These are phyloP conservation scores for Drosophila gunungcola DNA, from an alignment of 1,140 invertebrate genomes.

Conservation along the genomic window DNA sequence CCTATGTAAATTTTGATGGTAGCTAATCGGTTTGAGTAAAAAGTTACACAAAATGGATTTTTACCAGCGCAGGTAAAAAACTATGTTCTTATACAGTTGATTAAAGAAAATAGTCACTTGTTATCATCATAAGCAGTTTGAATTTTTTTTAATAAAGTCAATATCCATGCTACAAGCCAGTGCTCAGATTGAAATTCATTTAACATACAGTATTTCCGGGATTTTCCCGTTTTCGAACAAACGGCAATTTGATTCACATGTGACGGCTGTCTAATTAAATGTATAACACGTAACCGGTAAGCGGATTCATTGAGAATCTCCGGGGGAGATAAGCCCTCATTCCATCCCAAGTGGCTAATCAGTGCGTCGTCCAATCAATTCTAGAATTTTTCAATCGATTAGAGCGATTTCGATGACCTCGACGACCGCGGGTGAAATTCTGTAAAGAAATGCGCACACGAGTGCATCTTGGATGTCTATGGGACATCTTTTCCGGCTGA, in stretches of 20 bases:
- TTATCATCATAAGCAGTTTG: too few relatives aligned
- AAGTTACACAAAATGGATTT: too few relatives aligned
- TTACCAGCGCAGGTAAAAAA: too few relatives aligned
- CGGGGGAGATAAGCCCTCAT: neutral
- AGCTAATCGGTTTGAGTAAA: too few relatives aligned
- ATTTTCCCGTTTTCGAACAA: constrained; percentile 2
- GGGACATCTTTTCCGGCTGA: constrained; percentile 13
- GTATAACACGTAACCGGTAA: neutral
- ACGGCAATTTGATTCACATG: constrained; percentile 11
- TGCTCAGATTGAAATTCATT: too few relatives aligned
- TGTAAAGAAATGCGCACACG: constrained; percentile 12
- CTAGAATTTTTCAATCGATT: constrained; percentile 28
- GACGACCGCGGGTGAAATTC: neutral
- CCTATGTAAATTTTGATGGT: too few relatives aligned
- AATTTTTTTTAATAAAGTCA: too few relatives aligned
- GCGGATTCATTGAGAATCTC: constrained; percentile 31
- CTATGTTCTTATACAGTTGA: too few relatives aligned
- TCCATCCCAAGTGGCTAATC: constrained; percentile 10
- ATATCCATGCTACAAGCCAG: too few relatives aligned
- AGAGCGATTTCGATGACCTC: constrained; percentile 15
- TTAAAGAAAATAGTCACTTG: too few relatives aligned
- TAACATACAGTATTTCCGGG: constrained; percentile 1
- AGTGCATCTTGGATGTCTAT: constrained; percentile 13
- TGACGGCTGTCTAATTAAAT: constrained; percentile 1
- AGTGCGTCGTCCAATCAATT: constrained; percentile 41